A percentile compares a stretch with the other conserved stretches of the same genome.
phyloP scores from a whole-genome alignment of 2,797 vertebrate genomes.

The Tamandua tetradactyla region DNA sequence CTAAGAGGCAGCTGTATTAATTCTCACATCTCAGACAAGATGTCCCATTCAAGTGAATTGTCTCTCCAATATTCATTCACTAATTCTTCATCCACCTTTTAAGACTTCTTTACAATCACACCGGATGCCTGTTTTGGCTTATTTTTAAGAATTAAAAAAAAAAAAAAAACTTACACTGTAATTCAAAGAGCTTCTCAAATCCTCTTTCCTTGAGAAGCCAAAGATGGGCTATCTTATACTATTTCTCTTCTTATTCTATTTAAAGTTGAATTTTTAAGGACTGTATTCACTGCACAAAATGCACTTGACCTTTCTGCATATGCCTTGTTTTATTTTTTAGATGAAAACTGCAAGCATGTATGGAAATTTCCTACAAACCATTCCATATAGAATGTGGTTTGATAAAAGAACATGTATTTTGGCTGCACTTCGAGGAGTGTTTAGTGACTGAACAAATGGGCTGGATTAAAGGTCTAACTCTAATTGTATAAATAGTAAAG shows the following conservation, averaged over 20 bases:
- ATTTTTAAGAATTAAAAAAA: not conserved
- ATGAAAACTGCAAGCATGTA: fast-evolving
- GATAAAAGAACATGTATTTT: not conserved
- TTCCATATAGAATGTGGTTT: not conserved
- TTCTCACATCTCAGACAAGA: not conserved
- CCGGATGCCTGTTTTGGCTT: not conserved
- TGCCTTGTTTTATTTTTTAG: not conserved
- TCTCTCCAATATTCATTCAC: not conserved
- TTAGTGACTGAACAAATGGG: not conserved
- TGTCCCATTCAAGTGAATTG: no score
- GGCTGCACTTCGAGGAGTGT: not conserved
- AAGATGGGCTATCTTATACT: not conserved
- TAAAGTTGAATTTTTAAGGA: not conserved
- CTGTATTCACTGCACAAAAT: not conserved
- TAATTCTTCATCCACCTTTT: not conserved
- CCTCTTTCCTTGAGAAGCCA: not conserved
- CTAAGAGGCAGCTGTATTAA: no score
- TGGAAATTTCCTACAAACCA: not conserved
- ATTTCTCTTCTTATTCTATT: not conserved
- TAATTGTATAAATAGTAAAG: not conserved
- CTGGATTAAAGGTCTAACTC: not conserved
- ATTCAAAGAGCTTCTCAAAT: not conserved
- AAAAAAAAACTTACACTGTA: not conserved
- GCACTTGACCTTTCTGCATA: not conserved
- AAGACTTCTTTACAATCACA: not conserved